These are phyloP conservation scores for Maniola jurtina DNA, from an alignment of 1,140 invertebrate genomes.

Conservation along the genomic window DNA sequence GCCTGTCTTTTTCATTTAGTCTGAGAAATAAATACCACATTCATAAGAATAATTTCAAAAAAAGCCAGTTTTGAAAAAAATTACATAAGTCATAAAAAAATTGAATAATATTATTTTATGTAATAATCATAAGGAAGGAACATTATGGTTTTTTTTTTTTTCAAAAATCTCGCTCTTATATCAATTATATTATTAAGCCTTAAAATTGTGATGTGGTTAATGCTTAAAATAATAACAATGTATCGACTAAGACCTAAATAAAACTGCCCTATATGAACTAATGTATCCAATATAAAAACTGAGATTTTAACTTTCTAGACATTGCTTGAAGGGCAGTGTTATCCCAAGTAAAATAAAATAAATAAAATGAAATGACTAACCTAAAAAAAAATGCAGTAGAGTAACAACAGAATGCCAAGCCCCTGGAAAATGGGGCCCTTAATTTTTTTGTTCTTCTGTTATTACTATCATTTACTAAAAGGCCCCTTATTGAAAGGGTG, in stretches of 20 bases:
- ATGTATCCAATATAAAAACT: background rate
- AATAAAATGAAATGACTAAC: constrained; percentile 10
- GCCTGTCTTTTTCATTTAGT: too few relatives aligned
- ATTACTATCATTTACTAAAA: too few relatives aligned
- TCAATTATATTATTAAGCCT: constrained; percentile 4
- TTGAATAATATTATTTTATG: too few relatives aligned
- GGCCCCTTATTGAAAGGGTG: too few relatives aligned
- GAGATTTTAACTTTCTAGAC: background rate
- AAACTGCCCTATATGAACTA: background rate
- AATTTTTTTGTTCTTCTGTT: too few relatives aligned
- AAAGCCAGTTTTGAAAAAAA: background rate
- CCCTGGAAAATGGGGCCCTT: background rate
- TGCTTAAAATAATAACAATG: constrained; percentile 36
- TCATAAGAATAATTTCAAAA: too few relatives aligned
- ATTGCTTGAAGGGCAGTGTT: constrained; percentile 1
- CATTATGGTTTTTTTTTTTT: background rate
- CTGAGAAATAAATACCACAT: too few relatives aligned
- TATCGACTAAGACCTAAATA: constrained; percentile 23
- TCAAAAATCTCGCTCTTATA: constrained; percentile 19
- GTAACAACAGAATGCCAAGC: background rate
- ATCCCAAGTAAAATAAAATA: constrained; percentile 15
- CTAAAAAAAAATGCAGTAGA: background rate
- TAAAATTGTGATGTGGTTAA: constrained; percentile 34
- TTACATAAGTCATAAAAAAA: background rate
- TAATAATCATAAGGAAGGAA: constrained; percentile 3